Base-by-base conservation (phyloP, 2,113 vertebrate species). In the Aphyosemion australe region DNA sequence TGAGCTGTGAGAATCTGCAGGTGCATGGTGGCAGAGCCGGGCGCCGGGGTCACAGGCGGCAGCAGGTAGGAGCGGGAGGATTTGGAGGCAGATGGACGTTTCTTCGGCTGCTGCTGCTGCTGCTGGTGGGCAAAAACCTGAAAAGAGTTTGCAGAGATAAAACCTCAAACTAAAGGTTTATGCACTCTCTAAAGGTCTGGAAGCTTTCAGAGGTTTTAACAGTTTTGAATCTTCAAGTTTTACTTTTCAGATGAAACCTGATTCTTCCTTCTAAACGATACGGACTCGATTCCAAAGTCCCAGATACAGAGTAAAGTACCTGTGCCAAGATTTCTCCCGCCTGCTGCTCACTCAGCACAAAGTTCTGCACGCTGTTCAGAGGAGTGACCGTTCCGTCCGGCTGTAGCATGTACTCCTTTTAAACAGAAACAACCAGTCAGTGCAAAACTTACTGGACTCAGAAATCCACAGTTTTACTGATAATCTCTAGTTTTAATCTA, bases 1-100 rank as follows among this genome's bases (percentile, higher is more conserved):
- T 93, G 91, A 67, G 92, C 92, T 0, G 92, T 92, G 59, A 92
- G 92, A 59, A 94, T 92, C 86, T 94, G 92, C 39, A 94, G 89
- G 62, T 92, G 92, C 81, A 94, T 91, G 66, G 92, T 93, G 56
- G 92, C 93, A 0, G 92, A 91, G 49, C 89, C 92, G 0, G 91
- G 84, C 43, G 83, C 39, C 0, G 91, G 58, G 0, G 87, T 80
- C 49, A 88, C 79, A 0, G 87, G 79, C 12, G 90, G 89, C 12
- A 92, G 72, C 62, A 92, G 67, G 56, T 87, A 10, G 32, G 85
- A 64, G 15, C 84, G 84, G 20, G 84, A 20, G 41, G 63, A 8
- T 79, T 84, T 89, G 56, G 88, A 78, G 3, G 21, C 15, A 6
- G 76, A 12, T 37, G 63, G 77, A 19, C 7, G 37, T 47, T 75